These are phyloP conservation scores for Macroglossus sobrinus DNA, from an alignment of 2,113 vertebrate genomes.

Conservation along the genomic window DNA sequence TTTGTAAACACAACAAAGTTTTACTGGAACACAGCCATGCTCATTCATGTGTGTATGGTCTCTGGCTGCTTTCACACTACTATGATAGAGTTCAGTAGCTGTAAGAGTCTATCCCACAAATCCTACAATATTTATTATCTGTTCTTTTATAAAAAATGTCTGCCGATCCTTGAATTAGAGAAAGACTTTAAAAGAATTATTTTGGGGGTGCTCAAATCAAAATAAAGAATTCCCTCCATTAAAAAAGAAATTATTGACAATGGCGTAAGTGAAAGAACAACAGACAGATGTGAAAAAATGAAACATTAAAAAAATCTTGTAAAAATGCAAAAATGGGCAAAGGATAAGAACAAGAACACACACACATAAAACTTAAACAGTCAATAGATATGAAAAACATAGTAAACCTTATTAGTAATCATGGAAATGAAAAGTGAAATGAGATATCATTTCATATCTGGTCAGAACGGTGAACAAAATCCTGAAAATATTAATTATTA, in stretches of 20 bases:
- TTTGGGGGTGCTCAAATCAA: neutral
- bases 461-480: neutral
- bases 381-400: neutral
- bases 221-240: neutral
- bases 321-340: neutral
- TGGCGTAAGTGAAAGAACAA: neutral
- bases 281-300: neutral
- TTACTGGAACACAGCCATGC: neutral
- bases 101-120: neutral
- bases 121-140: neutral
- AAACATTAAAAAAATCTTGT: neutral
- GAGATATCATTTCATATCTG: neutral
- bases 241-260: neutral
- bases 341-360: neutral
- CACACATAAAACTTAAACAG: neutral
- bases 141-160: neutral
- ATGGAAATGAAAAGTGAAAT: neutral
- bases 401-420: neutral
- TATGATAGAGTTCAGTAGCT: neutral
- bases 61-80: neutral
- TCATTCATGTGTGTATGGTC: neutral
- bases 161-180: neutral
- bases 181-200: neutral
- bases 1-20: neutral
- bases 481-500: neutral